Evolutionary conservation across 2,888 invertebrate genomes (phyloP), one percentile per base, ranked within the genome.

Genomic region (Autographa gamma): DNA sequence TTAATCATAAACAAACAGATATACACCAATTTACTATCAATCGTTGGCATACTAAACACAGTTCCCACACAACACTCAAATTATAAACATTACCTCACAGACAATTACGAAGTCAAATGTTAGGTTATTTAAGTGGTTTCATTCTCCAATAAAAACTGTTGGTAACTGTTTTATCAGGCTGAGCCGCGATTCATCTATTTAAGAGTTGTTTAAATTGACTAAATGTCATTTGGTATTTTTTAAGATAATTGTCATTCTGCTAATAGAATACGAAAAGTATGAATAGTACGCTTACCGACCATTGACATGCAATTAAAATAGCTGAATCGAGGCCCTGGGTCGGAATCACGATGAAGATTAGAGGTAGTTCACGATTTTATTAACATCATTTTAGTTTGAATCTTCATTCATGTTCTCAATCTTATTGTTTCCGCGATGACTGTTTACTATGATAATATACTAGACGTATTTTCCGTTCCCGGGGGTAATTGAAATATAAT

Each of bases 31-130:
- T 48, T n/a, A n/a, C 48, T 48, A 48, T n/a, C n/a, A n/a, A 48
- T 48, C 48, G 48, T 48, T 48, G 59, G 73, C 59, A 69, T 67
- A n/a, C 32, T 58, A 73, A 74, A 34, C 8, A 18, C 31, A 61
- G 69, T 82, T 84, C 83, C 60, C 85, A 84, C 81, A 76, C 66
- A 72, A 66, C 65, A 77, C 69, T 74, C n/a, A 75, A 69, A 70
- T 66, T 60, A 72, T 74, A 67, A 66, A 43, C 68, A 66, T 81
- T 81, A 61, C 76, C 59, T 74, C 74, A 77, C 62, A 64, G 19
- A 72, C 72, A 19, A 72, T 81, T 72, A 70, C 65, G 60, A 71
- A 69, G 66, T 32, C 66, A 75, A 79, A 82, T 79, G 83, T 73
- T 77, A 73, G 76, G 76, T 66, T 65, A 73, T 69, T 78, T 67